Base-by-base conservation (phyloP, 2,888 invertebrate species). In the Incurvaria masculella region DNA sequence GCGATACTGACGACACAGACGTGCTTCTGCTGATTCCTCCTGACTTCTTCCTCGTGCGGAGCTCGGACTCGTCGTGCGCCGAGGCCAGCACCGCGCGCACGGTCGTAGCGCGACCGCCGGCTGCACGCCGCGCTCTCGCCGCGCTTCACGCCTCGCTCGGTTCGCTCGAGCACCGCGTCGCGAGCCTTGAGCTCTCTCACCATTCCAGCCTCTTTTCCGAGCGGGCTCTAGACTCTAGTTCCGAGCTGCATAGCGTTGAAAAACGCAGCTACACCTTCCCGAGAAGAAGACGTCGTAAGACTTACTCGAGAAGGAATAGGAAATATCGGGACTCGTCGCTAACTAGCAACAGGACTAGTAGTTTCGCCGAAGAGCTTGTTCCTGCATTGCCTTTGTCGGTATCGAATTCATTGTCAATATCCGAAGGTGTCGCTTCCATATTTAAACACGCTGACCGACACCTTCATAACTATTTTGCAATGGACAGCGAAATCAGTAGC, bases 11-110 rank as follows among this genome's bases (percentile, higher is more conserved):
- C 81, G 91, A 91, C 72, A 92, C 91, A 4, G 91, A 92, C 70
- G 84, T 89, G 60, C 79, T 92, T 54, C 69, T 92, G 58, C 68
- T 89, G 57, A 88, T 91, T 64, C 89, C 91, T 52, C 91, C 91
- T 14, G 84, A 89, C 66, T 85, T 88, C 59, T 89, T 86, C 61
- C 63, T 81, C 21, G 79, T 86, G n/a, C 72, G 81, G 54, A 79
- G 79, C 46, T 78, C 82, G 1, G 81, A 83, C 20, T 75, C 78
- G 6, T 52, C 71, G 19, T 58, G 8, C 33, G 11, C 75, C 45
- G 68, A 72, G 52, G n/a, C n/a, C n/a, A n/a, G n/a, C n/a, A 72
- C 75, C 2, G 72, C 75, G 40, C 69, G 78, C 57, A 76, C 75
- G 16, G 76, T 76, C 14, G 73, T 78, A 3, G 3, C 33, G 33